Evolutionary conservation across 2,888 invertebrate species (phyloP).

Genomic region (Microctonus hyperodae): DNA sequence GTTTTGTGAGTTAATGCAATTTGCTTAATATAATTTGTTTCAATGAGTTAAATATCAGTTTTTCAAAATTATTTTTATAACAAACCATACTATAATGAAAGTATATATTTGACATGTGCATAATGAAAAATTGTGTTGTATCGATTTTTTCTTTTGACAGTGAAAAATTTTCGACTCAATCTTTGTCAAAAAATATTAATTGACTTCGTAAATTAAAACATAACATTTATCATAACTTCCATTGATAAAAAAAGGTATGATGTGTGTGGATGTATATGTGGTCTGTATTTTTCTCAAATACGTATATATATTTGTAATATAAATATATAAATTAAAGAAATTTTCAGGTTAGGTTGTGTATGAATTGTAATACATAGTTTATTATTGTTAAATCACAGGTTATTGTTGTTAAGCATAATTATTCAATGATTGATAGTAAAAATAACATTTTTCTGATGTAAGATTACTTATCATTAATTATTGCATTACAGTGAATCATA

Average conservation of each 20-base stretch:
- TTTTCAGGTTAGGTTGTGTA: slow-evolving; percentile 17
- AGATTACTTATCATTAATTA: not conserved
- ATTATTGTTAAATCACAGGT: not conserved
- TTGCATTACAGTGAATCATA: not conserved
- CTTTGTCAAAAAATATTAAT: not conserved
- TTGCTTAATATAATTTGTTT: slow-evolving; percentile 3
- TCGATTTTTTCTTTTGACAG: slow-evolving; percentile 20
- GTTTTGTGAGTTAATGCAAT: slow-evolving; percentile 6
- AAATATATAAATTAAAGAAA: not conserved
- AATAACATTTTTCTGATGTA: not conserved
- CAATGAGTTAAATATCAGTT: slow-evolving; percentile 36
- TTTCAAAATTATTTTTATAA: slow-evolving; percentile 17
- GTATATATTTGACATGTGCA: slow-evolving; percentile 33
- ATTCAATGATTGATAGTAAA: too few species aligned
- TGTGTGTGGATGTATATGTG: too few species aligned
- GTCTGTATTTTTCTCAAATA: too few species aligned
- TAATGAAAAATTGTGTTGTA: slow-evolving; percentile 27
- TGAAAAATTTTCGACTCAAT: not conserved
- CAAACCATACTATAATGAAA: not conserved
- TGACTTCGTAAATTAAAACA: not conserved
- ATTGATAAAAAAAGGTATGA: not conserved
- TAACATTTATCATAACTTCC: not conserved
- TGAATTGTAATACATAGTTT: not conserved
- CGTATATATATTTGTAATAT: not conserved
- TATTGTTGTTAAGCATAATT: not conserved